Percentiles rank a stretch among this genome's conserved stretches.
phyloP scores from a whole-genome alignment of 2,888 invertebrate species.

The Dasysyrphus tricinctus region DNA sequence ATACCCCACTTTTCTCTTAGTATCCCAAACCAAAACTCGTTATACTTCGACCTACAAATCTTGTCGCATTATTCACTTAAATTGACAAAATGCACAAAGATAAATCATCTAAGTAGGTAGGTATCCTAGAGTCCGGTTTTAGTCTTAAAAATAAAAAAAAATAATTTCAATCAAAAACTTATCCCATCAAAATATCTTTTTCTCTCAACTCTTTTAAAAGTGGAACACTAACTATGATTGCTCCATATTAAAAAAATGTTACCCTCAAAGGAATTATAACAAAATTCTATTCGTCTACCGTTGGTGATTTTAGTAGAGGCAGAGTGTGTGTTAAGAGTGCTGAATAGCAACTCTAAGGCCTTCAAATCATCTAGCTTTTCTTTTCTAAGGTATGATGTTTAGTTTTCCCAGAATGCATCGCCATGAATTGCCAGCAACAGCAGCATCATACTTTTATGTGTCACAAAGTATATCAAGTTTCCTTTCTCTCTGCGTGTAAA shows the following conservation, averaged over 20 bases:
- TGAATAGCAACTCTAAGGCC: not conserved
- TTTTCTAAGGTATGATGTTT: not conserved
- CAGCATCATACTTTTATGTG: constrained; percentile 39
- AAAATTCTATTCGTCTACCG: constrained; percentile 14
- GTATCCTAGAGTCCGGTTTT: not conserved
- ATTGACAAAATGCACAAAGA: not conserved
- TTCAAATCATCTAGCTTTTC: not conserved
- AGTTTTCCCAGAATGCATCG: constrained; percentile 27
- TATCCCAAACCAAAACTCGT: too few relatives aligned
- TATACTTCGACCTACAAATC: not conserved
- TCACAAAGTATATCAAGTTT: constrained; percentile 66
- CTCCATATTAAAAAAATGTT: constrained; percentile 6
- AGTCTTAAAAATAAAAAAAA: not conserved
- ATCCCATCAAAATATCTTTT: constrained; percentile 7
- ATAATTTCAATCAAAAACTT: not conserved
- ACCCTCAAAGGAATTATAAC: constrained; percentile 25
- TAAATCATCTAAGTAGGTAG: not conserved
- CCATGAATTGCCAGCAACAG: not conserved
- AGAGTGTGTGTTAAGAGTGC: not conserved
- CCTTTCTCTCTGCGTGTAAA: constrained; percentile 50
- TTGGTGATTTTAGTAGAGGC: not conserved
- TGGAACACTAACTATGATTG: constrained; percentile 22
- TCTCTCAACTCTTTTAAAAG: not conserved
- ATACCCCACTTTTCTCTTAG: too few relatives aligned
- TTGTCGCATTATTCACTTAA: not conserved